Conservation (phyloP, 2,113 vertebrate species). For the Rhinolophus ferrumequinum region DNA sequence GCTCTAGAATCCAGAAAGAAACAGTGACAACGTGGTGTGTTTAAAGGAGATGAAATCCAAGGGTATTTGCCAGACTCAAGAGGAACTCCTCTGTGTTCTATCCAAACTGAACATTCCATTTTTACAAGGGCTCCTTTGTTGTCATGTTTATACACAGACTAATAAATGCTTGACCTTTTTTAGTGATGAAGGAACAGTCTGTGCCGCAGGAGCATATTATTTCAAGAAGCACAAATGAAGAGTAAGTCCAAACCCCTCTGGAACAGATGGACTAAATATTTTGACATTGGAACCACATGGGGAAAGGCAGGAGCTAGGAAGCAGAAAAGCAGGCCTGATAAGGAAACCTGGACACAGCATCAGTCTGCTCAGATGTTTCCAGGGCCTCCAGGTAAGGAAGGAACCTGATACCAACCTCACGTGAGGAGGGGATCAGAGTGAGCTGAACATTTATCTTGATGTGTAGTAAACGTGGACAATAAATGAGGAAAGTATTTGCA, state of each 20-base stretch:
- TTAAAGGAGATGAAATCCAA: conserved; percentile 56
- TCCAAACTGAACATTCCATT: conserved; percentile 75
- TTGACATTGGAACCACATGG: conserved; percentile 74
- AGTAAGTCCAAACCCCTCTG: conserved; percentile 71
- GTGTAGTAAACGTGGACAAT: background rate
- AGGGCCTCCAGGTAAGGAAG: background rate
- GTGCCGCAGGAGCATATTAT: conserved; percentile 75
- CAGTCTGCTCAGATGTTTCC: background rate
- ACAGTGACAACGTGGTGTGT: background rate
- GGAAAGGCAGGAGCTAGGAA: conserved; percentile 42
- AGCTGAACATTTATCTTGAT: background rate
- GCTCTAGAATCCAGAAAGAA: conserved; percentile 28
- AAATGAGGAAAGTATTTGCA: background rate
- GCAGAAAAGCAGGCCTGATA: conserved; percentile 20
- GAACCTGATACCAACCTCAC: background rate
- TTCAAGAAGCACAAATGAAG: conserved; percentile 78
- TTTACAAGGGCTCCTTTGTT: conserved; percentile 78
- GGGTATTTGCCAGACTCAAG: conserved; percentile 63
- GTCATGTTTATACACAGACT: conserved; percentile 76
- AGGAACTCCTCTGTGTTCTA: conserved; percentile 67
- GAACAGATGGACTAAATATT: conserved; percentile 74
- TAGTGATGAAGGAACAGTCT: conserved; percentile 76
- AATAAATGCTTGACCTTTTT: conserved; percentile 79
- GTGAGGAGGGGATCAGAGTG: background rate
- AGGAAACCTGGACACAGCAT: background rate